These are phyloP conservation scores for Loxodonta africana DNA, from an alignment of 2,113 vertebrate genomes.

Conservation along the genomic window DNA sequence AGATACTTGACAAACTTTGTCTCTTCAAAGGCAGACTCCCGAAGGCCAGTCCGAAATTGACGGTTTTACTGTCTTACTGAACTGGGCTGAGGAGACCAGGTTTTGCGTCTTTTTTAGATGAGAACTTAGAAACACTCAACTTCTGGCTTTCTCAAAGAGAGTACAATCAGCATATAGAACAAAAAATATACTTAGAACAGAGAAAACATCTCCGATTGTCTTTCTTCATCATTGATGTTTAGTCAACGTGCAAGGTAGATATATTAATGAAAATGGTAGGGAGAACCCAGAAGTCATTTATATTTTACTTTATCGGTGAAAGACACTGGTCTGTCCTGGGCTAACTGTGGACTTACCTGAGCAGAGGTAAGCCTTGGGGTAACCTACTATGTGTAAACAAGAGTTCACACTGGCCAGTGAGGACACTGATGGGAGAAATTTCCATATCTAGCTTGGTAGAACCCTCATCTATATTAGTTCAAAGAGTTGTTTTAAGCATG, in stretches of 20 bases:
- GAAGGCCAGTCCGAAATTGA: background rate
- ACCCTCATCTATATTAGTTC: background rate
- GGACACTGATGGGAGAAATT: background rate
- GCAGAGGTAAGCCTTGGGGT: background rate
- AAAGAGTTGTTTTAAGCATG: background rate
- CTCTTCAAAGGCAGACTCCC: background rate
- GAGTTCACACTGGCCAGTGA: background rate
- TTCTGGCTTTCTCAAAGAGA: background rate
- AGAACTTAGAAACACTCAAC: background rate
- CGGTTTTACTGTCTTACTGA: background rate
- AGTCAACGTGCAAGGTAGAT: background rate
- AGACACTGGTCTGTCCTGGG: background rate
- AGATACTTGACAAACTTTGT: background rate
- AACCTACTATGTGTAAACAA: no score
- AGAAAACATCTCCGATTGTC: background rate
- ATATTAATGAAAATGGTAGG: background rate
- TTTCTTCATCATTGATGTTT: background rate
- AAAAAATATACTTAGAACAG: background rate
- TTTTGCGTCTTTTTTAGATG: background rate
- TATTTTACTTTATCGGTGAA: background rate
- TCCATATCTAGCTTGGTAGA: background rate
- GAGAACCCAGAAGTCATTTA: no score
- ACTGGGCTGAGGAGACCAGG: background rate
- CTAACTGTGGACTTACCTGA: background rate
- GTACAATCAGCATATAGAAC: background rate